Evolutionary conservation across 2,888 invertebrate species (phyloP), one percentile per base, ranked within the genome.

Genomic region (Encarsia formosa): DNA sequence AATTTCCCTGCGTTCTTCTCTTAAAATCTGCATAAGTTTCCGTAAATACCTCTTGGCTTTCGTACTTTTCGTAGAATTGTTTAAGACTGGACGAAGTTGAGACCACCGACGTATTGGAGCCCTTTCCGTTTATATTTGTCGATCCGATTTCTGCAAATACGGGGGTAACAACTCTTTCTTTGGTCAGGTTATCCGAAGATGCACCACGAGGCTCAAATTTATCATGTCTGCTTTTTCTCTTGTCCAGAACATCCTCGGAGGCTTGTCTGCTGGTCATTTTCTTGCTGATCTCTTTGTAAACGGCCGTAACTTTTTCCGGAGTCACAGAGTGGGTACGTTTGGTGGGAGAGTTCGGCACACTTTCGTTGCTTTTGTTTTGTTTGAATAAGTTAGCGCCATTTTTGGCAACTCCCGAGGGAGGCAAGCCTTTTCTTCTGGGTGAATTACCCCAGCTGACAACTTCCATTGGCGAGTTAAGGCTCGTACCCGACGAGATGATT

Each of bases 11-110:
- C 9, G 67, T 66, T 15, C 65, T 66, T 4, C 71, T 64, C 51
- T 69, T 71, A 41, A 69, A 73, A 1, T 65, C 66, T 6, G 70
- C 69, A 35, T 72, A 69, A 38, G 62, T 71, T 39, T 71, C 72
- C 2, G 61, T 63, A 3, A 69, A 66, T 11, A 65, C 61, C 44
- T 69, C 68, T 31, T 68, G 67, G 5, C 63, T 56, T 22, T 65
- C 66, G 47, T 70, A 73, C 32, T 66, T 67, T 37, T 69, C 65
- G 48, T 70, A 67, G 15, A 72, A 58, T 40, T 66, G 63, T 18
- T 63, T 69, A 38, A 69, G 67, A 2, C 67, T 43, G 43, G 61
- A 57, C 58, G 54, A 31, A 39, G 56, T 24, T 46, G 58, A 53
- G 0, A 42, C 44, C 0, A 54, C 47, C 9, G 46, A 35, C 5